These are phyloP conservation scores for Cyclopterus lumpus DNA, from an alignment of 2,797 vertebrate genomes.

Conservation along the genomic window DNA sequence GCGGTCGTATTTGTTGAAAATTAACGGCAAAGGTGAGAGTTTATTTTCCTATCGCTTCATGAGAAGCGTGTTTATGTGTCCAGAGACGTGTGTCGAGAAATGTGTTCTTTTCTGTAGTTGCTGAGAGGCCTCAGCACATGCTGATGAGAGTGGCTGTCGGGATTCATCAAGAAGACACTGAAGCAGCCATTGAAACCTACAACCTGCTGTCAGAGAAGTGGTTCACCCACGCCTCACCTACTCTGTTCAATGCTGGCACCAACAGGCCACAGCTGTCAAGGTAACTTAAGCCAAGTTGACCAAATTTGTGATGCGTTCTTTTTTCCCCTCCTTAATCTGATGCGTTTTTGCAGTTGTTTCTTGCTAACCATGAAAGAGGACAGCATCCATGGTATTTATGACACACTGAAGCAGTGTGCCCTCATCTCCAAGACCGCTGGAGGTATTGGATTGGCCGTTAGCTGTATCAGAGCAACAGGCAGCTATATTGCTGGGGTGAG, in stretches of 20 bases:
- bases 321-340: not conserved
- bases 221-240: constrained; percentile 98
- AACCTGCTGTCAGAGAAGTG: constrained; percentile 96
- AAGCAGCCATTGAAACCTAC: constrained; percentile 94
- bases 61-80: not conserved
- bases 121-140: constrained; percentile 97
- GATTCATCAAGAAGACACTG: constrained; percentile 91
- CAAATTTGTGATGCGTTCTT: not conserved
- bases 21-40: constrained; percentile 88
- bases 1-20: constrained; percentile 95
- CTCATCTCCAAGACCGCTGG: constrained; percentile 98
- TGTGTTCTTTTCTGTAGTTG: constrained; percentile 74
- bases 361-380: constrained; percentile 95
- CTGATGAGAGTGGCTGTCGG: constrained; percentile 96
- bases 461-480: constrained; percentile 95
- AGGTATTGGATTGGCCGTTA: constrained; percentile 94
- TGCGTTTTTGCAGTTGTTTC: constrained; percentile 85
- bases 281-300: constrained; percentile 25
- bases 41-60: not conserved
- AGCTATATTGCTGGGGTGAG: constrained; percentile 95
- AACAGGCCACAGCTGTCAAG: constrained; percentile 93
- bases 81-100: not conserved
- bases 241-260: constrained; percentile 97
- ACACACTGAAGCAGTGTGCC: constrained; percentile 95
- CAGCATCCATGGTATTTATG: constrained; percentile 96